These are phyloP conservation scores for Hassar affinis DNA, from an alignment of 2,113 vertebrate species.

Conservation along the genomic window DNA sequence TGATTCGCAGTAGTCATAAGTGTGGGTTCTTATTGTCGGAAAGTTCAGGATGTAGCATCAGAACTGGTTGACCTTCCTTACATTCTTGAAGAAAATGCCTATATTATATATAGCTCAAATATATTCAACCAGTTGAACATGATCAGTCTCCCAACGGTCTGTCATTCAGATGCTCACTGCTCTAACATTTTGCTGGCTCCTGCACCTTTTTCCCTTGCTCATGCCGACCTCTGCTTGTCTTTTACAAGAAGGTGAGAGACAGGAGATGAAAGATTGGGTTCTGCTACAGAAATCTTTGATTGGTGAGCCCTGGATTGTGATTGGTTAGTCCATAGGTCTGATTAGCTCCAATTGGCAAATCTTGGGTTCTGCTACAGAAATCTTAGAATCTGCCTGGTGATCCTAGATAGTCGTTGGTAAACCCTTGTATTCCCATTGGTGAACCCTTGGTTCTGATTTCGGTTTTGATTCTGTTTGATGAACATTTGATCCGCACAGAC, in stretches of 20 bases:
- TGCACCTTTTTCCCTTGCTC: not conserved
- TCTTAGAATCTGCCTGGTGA: too few species aligned
- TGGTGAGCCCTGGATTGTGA: too few species aligned
- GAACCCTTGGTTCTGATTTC: too few species aligned
- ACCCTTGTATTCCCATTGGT: too few species aligned
- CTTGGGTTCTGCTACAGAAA: too few species aligned
- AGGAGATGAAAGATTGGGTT: constrained; percentile 25
- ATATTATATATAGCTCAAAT: constrained; percentile 40
- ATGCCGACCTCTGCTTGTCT: not conserved
- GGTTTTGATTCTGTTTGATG: too few species aligned
- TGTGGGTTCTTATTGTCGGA: not conserved
- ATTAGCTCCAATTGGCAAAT: too few species aligned
- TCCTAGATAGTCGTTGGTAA: too few species aligned
- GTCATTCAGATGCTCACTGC: not conserved
- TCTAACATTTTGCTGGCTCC: constrained; percentile 25
- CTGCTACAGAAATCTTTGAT: too few species aligned
- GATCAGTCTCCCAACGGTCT: constrained; percentile 33
- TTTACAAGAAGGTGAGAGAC: too few species aligned
- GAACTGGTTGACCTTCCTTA: not conserved
- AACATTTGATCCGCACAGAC: too few species aligned
- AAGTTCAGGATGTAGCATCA: not conserved
- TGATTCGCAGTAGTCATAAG: not conserved
- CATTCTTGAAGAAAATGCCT: constrained; percentile 1
- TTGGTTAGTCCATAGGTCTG: too few species aligned
- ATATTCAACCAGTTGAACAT: constrained; percentile 15